phyloP scores from a whole-genome alignment of 2,888 invertebrate species.

The Macropis europaea region DNA sequence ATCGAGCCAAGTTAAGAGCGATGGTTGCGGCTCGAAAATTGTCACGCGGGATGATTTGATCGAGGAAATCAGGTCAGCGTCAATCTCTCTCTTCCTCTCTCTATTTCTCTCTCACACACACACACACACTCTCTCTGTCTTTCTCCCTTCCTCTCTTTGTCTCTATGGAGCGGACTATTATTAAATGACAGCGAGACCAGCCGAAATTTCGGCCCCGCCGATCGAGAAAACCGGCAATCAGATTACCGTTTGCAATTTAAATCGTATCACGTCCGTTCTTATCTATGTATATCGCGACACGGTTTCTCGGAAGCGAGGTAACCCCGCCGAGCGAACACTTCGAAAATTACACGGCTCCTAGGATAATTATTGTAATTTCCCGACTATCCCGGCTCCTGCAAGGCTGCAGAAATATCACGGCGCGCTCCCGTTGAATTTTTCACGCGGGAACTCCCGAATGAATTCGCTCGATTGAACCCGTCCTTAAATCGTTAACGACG shows the following conservation, averaged over 20 bases:
- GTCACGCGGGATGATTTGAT: not conserved
- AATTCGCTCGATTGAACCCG: no score
- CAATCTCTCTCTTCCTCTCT: not conserved
- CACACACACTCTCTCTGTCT: no score
- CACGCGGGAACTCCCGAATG: no score
- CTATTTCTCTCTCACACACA: no score
- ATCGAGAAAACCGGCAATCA: not conserved
- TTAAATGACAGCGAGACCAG: not conserved
- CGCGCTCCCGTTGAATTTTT: no score
- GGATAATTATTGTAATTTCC: conserved; percentile 2
- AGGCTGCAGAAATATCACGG: not conserved
- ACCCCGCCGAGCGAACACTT: not conserved
- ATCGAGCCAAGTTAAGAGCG: no score
- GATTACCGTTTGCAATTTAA: conserved; percentile 13
- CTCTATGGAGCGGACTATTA: no score
- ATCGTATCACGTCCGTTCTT: conserved; percentile 9
- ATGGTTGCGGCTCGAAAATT: not conserved
- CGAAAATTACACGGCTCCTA: not conserved
- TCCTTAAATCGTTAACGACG: no score
- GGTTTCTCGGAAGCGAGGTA: not conserved
- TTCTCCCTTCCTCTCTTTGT: no score
- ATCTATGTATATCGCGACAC: conserved; percentile 26
- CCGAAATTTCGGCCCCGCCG: not conserved
- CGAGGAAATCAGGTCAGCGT: not conserved
- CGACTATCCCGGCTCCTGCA: not conserved